Evolutionary conservation across 2,113 vertebrate species (phyloP).

Genomic region (Genyomyrus donnyi): DNA sequence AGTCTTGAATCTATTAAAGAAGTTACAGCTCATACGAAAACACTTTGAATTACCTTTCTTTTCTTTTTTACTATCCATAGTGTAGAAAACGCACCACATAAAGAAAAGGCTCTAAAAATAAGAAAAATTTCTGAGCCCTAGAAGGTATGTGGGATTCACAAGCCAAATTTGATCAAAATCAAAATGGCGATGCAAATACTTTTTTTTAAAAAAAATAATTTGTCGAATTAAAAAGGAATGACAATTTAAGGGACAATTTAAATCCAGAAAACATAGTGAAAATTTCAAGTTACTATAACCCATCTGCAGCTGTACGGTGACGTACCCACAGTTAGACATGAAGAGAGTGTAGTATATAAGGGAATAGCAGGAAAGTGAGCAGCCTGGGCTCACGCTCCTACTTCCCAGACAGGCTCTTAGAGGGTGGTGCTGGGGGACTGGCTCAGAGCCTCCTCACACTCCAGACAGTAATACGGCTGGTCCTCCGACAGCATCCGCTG

Average conservation of each 20-base stretch:
- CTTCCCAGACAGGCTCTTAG: not conserved
- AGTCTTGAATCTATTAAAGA: not conserved
- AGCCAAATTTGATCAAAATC: not conserved
- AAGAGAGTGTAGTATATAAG: not conserved
- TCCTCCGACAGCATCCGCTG: conserved; percentile 14
- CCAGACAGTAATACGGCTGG: conserved; percentile 10
- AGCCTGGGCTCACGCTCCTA: not conserved
- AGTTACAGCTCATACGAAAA: not conserved
- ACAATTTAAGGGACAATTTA: not conserved
- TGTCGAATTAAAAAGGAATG: not conserved
- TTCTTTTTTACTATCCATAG: not conserved
- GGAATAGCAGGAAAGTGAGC: not conserved
- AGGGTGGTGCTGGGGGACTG: not conserved
- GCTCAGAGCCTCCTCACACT: conserved; percentile 1
- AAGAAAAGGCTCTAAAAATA: not conserved
- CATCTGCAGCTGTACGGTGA: not conserved
- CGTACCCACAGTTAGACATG: not conserved
- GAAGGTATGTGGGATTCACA: not conserved
- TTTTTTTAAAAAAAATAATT: not conserved
- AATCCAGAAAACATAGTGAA: not conserved
- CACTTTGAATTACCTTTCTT: not conserved
- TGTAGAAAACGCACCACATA: not conserved
- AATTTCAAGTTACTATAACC: not conserved
- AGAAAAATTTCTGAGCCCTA: not conserved
- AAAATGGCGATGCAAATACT: not conserved